Evolutionary conservation across 2,113 vertebrate species (phyloP).

Genomic region (Dolichotis patagonum): DNA sequence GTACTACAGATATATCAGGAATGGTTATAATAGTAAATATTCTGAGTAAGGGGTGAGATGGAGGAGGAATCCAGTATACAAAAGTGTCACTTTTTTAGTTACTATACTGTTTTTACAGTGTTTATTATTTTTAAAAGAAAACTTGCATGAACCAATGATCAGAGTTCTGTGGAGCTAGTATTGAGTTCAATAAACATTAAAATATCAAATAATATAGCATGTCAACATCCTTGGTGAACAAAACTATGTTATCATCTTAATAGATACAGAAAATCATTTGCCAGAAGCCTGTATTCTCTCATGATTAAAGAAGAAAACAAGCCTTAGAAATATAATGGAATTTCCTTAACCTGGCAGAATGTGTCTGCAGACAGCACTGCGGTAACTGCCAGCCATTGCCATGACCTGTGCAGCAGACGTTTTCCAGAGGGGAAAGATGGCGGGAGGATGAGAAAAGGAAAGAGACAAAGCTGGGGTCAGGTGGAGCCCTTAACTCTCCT

Average conservation of each 20-base stretch:
- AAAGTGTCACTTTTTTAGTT: neutral
- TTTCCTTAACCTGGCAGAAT: neutral
- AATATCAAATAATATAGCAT: neutral
- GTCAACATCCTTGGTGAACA: neutral
- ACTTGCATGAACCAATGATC: neutral
- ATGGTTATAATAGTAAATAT: neutral
- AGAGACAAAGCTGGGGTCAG: too few relatives aligned
- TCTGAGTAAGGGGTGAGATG: neutral
- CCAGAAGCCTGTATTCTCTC: neutral
- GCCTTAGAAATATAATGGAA: neutral
- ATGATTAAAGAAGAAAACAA: neutral
- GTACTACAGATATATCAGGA: too few relatives aligned
- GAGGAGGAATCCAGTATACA: neutral
- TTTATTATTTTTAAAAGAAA: neutral
- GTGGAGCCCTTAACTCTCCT: too few relatives aligned
- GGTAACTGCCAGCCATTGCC: neutral
- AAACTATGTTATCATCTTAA: neutral
- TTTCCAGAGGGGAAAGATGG: too few relatives aligned
- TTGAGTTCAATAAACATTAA: neutral
- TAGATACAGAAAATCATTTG: neutral
- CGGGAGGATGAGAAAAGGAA: too few relatives aligned
- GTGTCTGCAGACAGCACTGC: neutral
- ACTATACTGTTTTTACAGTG: neutral
- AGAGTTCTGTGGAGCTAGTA: neutral
- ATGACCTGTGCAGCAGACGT: too few relatives aligned